These are phyloP conservation scores for Brachycybe producta DNA, from an alignment of 2,888 invertebrate species.

Conservation along the genomic window DNA sequence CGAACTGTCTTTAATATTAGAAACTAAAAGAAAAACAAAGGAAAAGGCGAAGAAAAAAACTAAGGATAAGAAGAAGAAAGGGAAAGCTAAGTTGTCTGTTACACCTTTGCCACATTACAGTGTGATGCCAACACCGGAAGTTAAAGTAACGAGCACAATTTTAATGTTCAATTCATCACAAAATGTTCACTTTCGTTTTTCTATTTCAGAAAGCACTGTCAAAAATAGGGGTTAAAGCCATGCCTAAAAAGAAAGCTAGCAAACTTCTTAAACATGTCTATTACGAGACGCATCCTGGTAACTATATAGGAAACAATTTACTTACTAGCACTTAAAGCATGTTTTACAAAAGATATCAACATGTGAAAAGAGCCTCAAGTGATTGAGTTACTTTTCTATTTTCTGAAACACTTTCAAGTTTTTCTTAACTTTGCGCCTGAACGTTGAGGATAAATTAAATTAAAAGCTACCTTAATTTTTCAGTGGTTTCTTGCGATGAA, in stretches of 20 bases:
- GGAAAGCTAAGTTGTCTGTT: slow-evolving; percentile 28
- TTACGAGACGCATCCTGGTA: slow-evolving; percentile 41
- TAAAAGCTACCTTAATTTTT: neutral
- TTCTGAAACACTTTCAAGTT: too few species aligned
- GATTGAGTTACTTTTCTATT: too few species aligned
- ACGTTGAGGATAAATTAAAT: slow-evolving; percentile 14
- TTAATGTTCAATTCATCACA: neutral
- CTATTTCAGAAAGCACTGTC: slow-evolving; percentile 39
- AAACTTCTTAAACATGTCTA: slow-evolving; percentile 43
- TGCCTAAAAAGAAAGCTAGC: slow-evolving; percentile 41
- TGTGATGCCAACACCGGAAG: slow-evolving; percentile 39
- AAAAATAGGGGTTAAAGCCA: slow-evolving; percentile 42
- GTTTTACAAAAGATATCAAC: too few species aligned
- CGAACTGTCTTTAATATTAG: too few species aligned
- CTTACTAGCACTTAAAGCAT: too few species aligned
- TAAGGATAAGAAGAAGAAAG: slow-evolving; percentile 6
- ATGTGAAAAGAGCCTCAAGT: too few species aligned
- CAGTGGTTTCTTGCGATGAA: neutral
- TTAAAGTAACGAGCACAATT: slow-evolving; percentile 36
- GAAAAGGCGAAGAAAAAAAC: neutral
- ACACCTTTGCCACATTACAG: slow-evolving; percentile 43
- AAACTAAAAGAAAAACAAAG: neutral
- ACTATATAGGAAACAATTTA: slow-evolving; percentile 17
- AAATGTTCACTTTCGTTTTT: slow-evolving; percentile 21
- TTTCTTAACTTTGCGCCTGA: neutral